A percentile compares a stretch with the other conserved stretches of the same genome.
phyloP scores from a whole-genome alignment of 2,888 invertebrate species.

The Mechanitis mazaeus region DNA sequence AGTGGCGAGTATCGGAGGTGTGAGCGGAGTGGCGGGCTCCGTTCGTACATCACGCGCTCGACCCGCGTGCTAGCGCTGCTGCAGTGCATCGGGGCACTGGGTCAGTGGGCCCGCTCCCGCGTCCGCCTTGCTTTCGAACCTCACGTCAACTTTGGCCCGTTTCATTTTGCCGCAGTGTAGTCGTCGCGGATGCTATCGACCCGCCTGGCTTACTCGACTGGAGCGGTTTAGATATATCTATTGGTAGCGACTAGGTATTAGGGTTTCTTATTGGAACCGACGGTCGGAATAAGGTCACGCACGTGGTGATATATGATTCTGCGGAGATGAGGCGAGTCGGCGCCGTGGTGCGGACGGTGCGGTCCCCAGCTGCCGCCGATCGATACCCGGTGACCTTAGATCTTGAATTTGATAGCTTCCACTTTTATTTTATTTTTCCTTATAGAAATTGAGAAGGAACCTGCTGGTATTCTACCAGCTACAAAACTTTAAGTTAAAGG shows the following conservation, averaged over 20 bases:
- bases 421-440: slow-evolving; percentile 10
- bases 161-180: slow-evolving; percentile 64
- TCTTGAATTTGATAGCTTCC: slow-evolving; percentile 33
- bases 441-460: not conserved
- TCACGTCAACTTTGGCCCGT: slow-evolving; percentile 22
- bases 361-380: slow-evolving; percentile 62
- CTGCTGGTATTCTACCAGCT: too few relatives aligned
- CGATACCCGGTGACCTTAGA: slow-evolving; percentile 64
- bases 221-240: slow-evolving; percentile 37
- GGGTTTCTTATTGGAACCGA: slow-evolving; percentile 1
- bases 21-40: slow-evolving; percentile 27
- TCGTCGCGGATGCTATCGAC: slow-evolving; percentile 62
- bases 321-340: slow-evolving; percentile 27
- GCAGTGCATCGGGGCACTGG: slow-evolving; percentile 32
- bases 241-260: slow-evolving; percentile 21
- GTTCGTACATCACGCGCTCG: slow-evolving; percentile 40
- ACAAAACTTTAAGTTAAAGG: not conserved
- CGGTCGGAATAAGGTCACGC: not conserved
- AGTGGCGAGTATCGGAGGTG: slow-evolving; percentile 36
- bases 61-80: slow-evolving; percentile 32
- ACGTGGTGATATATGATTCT: slow-evolving; percentile 23
- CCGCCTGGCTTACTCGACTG: slow-evolving; percentile 50
- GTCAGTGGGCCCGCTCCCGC: slow-evolving; percentile 37
- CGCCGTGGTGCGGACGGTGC: slow-evolving; percentile 33
- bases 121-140: slow-evolving; percentile 21